These are phyloP conservation scores for Gymnarchus niloticus DNA, from an alignment of 2,113 vertebrate species.

Conservation along the genomic window DNA sequence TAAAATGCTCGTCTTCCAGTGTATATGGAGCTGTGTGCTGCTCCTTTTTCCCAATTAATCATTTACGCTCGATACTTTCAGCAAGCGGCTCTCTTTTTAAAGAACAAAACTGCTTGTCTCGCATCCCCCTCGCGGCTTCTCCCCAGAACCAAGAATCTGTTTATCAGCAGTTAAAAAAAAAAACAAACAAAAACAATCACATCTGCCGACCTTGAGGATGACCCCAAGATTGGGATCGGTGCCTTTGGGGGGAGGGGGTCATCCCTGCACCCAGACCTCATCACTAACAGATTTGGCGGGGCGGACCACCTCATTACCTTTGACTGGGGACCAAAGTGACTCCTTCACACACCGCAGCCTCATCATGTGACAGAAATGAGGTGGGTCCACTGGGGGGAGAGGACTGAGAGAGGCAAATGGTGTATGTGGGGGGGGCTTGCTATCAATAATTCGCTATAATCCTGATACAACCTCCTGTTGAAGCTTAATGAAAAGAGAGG, in stretches of 20 bases:
- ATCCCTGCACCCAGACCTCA: conserved; percentile 26
- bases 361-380: background rate
- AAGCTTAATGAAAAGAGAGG: conserved; percentile 13
- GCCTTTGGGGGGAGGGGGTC: conserved; percentile 28
- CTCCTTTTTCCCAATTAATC: background rate
- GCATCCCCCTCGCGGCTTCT: background rate
- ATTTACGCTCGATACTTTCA: background rate
- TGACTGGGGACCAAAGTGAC: background rate
- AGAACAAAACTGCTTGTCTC: background rate
- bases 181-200: conserved; percentile 15
- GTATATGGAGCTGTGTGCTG: background rate
- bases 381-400: background rate
- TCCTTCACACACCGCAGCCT: background rate
- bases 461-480: conserved; percentile 21
- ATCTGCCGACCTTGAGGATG: conserved; percentile 32
- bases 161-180: conserved; percentile 25
- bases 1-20: background rate
- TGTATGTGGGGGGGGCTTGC: background rate
- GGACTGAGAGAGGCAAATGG: no score
- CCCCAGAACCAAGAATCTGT: background rate
- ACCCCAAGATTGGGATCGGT: conserved; percentile 22
- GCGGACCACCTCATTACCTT: conserved; percentile 33
- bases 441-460: conserved; percentile 31
- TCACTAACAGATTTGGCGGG: conserved; percentile 25
- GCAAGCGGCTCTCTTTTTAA: background rate